A percentile compares a stretch with the other conserved stretches of the same genome.
phyloP scores from a whole-genome alignment of 1,140 invertebrate genomes.

The Conus betulinus region DNA sequence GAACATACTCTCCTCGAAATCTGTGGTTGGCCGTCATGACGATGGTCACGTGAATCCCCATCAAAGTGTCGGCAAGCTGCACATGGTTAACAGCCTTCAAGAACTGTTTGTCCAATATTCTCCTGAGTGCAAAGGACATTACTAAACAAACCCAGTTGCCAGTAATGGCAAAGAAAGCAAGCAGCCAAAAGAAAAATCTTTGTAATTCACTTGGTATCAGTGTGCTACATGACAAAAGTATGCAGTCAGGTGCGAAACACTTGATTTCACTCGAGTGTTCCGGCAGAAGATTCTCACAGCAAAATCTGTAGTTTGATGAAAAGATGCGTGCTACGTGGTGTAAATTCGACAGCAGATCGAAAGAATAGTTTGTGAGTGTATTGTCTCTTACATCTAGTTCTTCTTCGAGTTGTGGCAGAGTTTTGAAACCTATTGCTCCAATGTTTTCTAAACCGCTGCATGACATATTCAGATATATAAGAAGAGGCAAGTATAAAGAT shows the following conservation, averaged over 20 bases:
- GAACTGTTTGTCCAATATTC: too few species aligned
- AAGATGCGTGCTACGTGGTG: slow-evolving; percentile 15
- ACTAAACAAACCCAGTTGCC: slow-evolving; percentile 39
- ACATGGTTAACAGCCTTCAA: too few species aligned
- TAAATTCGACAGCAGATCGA: slow-evolving; percentile 31
- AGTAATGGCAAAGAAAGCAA: slow-evolving; percentile 48
- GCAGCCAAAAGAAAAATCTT: slow-evolving; percentile 56
- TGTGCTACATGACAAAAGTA: slow-evolving; percentile 56
- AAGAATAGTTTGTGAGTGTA: background rate
- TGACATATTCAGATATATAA: background rate
- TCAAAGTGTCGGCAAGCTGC: too few species aligned
- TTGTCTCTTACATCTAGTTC: background rate
- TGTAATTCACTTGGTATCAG: slow-evolving; percentile 51
- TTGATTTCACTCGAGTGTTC: slow-evolving; percentile 40
- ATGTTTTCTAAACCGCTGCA: background rate
- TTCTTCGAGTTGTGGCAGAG: background rate
- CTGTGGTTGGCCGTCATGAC: too few species aligned
- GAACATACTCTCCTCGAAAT: too few species aligned
- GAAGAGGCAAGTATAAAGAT: background rate
- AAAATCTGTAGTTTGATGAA: slow-evolving; percentile 40
- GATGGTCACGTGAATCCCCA: too few species aligned
- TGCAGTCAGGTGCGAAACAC: slow-evolving; percentile 48
- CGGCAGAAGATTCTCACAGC: slow-evolving; percentile 50
- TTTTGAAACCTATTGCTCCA: background rate
- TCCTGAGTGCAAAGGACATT: too few species aligned